Percentiles rank a stretch among this genome's conserved stretches.
Conservation (phyloP, 2,113 vertebrate genomes). For the Saccopteryx leptura region DNA sequence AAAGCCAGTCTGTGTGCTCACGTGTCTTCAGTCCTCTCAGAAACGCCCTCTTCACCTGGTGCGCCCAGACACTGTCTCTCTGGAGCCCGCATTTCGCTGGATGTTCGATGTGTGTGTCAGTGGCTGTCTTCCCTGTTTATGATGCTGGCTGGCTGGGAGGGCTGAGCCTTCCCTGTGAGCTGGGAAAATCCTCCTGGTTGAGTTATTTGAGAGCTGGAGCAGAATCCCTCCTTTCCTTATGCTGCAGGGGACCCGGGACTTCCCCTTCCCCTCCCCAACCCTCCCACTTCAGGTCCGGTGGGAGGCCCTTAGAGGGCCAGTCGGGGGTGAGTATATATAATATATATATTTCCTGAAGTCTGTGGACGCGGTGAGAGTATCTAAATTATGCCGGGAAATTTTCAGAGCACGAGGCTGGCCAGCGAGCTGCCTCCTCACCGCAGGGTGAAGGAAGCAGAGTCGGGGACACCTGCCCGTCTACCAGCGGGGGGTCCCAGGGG, state of each 20-base stretch:
- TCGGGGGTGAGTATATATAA: no score
- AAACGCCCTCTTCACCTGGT: neutral
- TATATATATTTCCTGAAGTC: neutral
- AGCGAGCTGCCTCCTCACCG: rapidly evolving
- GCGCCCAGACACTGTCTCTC: neutral
- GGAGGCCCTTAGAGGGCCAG: neutral
- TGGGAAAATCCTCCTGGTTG: neutral
- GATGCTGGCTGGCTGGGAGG: neutral
- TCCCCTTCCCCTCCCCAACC: neutral
- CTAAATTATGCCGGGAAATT: neutral
- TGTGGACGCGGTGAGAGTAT: neutral
- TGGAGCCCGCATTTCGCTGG: neutral
- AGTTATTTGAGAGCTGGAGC: rapidly evolving
- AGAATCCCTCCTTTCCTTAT: neutral
- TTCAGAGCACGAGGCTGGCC: neutral
- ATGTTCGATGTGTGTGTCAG: neutral
- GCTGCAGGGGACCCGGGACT: neutral
- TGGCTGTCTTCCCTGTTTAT: neutral
- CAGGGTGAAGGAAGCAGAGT: neutral
- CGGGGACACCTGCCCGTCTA: rapidly evolving
- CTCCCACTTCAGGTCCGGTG: no score
- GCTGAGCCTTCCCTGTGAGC: no score
- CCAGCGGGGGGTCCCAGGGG: rapidly evolving
- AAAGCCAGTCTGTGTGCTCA: neutral
- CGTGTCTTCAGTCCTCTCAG: neutral